Evolutionary conservation across 2,888 invertebrate genomes (phyloP).

Genomic region (Sminthurides aquaticus): DNA sequence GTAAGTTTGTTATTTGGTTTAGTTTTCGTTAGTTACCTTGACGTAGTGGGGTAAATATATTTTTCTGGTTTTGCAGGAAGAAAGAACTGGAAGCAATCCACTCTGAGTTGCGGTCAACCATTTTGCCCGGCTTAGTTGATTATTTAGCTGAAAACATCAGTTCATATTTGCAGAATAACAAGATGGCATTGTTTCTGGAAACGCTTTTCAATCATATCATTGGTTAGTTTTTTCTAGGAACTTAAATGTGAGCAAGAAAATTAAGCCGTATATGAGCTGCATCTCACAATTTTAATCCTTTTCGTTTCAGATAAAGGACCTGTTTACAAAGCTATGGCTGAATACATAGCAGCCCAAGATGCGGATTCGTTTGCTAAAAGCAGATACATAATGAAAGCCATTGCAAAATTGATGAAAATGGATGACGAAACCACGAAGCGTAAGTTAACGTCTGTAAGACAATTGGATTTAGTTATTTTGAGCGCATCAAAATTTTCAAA

Average conservation of each 20-base stretch:
- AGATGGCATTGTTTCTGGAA: slow-evolving; percentile 7
- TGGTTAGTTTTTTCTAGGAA: neutral
- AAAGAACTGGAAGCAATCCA: slow-evolving; percentile 15
- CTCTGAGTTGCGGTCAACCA: slow-evolving; percentile 9
- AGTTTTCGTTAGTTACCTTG: neutral
- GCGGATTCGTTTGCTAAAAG: neutral
- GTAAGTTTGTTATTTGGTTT: slow-evolving; percentile 42
- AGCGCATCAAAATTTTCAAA: no score
- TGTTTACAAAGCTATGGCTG: neutral
- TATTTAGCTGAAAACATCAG: slow-evolving; percentile 11
- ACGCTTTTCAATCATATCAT: slow-evolving; percentile 5
- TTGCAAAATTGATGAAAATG: neutral
- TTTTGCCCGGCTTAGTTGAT: slow-evolving; percentile 1
- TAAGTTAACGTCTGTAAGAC: no score
- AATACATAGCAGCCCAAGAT: neutral
- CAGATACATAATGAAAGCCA: neutral
- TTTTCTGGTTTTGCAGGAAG: slow-evolving; percentile 11
- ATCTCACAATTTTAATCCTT: no score
- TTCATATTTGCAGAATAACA: slow-evolving; percentile 13
- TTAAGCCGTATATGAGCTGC: no score
- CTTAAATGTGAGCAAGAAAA: neutral
- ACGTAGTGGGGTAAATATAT: neutral
- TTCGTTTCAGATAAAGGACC: neutral
- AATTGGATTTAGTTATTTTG: no score
- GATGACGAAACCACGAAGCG: no score